Base-by-base conservation (phyloP, 2,797 vertebrate genomes). In the Cyprinella venusta region DNA sequence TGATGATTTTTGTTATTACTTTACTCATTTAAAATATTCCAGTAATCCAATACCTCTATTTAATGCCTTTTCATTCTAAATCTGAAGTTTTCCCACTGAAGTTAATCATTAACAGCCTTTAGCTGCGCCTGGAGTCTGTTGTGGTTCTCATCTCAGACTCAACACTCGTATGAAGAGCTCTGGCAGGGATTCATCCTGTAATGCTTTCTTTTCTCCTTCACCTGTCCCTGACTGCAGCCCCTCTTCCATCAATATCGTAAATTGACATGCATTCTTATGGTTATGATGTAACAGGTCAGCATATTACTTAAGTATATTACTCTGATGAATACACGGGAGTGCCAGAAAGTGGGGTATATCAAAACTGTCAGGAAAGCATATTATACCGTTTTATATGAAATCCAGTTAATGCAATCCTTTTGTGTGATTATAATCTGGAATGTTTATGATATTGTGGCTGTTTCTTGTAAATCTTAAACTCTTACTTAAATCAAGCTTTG, bases 171-270 rank as follows among this genome's bases (percentile, higher is more conserved):
- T 9, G 8, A 21, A 80, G 77, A 26, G 64, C 50, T 42, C 30
- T 68, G 30, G 18, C 19, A 79, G 48, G 63, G 63, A 68, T 52
- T 48, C 13, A 50, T 50, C 52, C 30, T n/a, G 64, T 8, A 40
- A 59, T 2, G 2, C 36, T 26, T 78, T 33, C n/a, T 50, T 36
- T 38, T 16, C 30, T 50, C 64, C 65, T 80, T 50, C 45, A 80
- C n/a, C 77, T 1, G 4, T 38, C 64, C 65, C 64, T 79, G 76
- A 64, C 76, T 65, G 18, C 61, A 50, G 40, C 61, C 76, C 42
- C 50, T 80, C 48, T 54, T 8, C 36, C 16, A 56, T 69, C 68
- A 68, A 54, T 52, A 36, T 30, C 50, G 61, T 65, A 78, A 78
- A 64, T 33, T 33, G 77, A 52, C 63, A 38, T 16, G 15, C 15